Evolutionary conservation across 1,140 invertebrate species (phyloP).

Genomic region (Calliopsis andreniformis): DNA sequence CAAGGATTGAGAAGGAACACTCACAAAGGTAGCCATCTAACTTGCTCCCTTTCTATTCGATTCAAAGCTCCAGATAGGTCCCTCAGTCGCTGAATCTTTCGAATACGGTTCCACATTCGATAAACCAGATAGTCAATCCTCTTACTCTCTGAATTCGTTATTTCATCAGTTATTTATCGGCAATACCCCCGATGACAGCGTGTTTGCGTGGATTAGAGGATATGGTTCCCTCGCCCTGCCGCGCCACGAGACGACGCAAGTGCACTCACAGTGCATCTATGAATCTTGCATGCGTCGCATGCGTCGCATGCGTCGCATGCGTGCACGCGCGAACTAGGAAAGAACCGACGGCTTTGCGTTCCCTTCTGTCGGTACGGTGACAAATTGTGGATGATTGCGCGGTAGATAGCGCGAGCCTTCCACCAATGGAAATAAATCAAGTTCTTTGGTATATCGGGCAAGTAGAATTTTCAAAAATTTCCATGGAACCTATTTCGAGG

Average conservation of each 20-base stretch:
- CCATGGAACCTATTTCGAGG: not conserved
- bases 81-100: too few relatives aligned
- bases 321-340: slow-evolving; percentile 30
- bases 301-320: slow-evolving; percentile 36
- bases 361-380: slow-evolving; percentile 24
- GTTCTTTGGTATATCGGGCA: not conserved
- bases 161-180: slow-evolving; percentile 22
- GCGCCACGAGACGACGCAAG: slow-evolving; percentile 21
- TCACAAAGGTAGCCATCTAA: too few relatives aligned
- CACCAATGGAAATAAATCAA: slow-evolving; percentile 29
- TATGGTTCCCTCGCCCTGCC: slow-evolving; percentile 2
- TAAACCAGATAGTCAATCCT: too few relatives aligned
- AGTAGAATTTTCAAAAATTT: not conserved
- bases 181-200: not conserved
- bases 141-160: not conserved
- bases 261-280: slow-evolving; percentile 12
- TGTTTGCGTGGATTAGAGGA: slow-evolving; percentile 25
- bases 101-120: too few relatives aligned
- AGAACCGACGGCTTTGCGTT: not conserved
- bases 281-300: slow-evolving; percentile 32
- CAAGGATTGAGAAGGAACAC: too few relatives aligned
- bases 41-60: too few relatives aligned
- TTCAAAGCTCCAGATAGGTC: too few relatives aligned
- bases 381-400: slow-evolving; percentile 22
- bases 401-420: not conserved